phyloP scores from a whole-genome alignment of 2,113 vertebrate genomes.

The Nycticebus coucang region DNA sequence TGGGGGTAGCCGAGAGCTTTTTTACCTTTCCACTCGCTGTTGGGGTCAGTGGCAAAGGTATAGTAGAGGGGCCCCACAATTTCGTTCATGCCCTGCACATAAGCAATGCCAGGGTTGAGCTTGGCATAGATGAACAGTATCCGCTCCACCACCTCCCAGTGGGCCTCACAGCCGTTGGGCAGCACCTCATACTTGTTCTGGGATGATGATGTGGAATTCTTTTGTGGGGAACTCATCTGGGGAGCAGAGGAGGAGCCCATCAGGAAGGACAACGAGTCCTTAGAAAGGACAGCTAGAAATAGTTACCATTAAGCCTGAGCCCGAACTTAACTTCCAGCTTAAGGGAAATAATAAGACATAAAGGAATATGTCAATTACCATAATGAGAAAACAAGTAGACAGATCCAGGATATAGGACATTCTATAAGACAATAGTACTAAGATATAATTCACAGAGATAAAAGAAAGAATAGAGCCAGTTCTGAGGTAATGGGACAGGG shows the following conservation, averaged over 20 bases:
- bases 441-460: not conserved
- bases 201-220: slow-evolving; percentile 86
- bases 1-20: not conserved
- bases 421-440: not conserved
- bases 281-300: no score
- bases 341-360: not conserved
- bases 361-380: fast-evolving
- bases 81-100: slow-evolving; percentile 99
- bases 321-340: not conserved
- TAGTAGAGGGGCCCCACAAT: slow-evolving; percentile 98
- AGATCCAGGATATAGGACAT: not conserved
- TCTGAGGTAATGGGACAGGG: not conserved
- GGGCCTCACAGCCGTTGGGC: slow-evolving; percentile 94
- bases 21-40: slow-evolving; percentile 95
- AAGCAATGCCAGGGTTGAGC: slow-evolving; percentile 97
- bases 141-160: slow-evolving; percentile 99
- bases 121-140: slow-evolving; percentile 99
- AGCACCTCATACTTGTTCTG: slow-evolving; percentile 93
- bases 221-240: slow-evolving; percentile 96
- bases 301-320: fast-evolving
- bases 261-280: not conserved
- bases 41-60: slow-evolving; percentile 97
- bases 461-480: not conserved
- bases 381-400: not conserved
- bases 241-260: not conserved